Evolutionary conservation across 2,888 invertebrate genomes (phyloP).

Genomic region (Trypoxylon attenuatum): DNA sequence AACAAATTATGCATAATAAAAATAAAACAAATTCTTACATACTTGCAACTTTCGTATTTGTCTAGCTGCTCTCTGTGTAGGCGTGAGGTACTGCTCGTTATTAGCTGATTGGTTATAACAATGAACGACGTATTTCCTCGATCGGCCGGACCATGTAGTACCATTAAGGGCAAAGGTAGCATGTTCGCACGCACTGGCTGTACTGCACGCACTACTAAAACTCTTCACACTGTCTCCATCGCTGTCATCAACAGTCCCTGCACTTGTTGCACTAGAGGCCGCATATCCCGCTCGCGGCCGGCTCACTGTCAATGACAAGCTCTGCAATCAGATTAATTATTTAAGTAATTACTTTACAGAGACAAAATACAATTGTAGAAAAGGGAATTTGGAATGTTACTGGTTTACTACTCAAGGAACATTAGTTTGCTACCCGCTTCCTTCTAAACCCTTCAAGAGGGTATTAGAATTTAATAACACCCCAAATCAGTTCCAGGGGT

Average conservation of each 20-base stretch:
- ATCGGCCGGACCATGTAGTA: conserved; percentile 77
- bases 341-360: neutral
- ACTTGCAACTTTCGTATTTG: conserved; percentile 84
- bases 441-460: neutral
- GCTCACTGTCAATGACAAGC: conserved; percentile 71
- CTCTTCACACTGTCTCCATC: conserved; percentile 87
- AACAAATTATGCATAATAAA: no score
- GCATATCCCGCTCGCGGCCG: conserved; percentile 71
- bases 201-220: conserved; percentile 84
- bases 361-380: neutral
- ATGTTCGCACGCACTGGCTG: conserved; percentile 88
- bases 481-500: no score
- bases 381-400: no score
- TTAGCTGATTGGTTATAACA: conserved; percentile 87
- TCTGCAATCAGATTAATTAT: conserved; percentile 50
- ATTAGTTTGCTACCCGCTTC: neutral
- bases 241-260: conserved; percentile 76
- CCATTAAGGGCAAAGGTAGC: conserved; percentile 85
- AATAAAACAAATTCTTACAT: no score
- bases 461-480: neutral
- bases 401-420: no score
- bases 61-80: conserved; percentile 89
- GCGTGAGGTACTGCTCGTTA: conserved; percentile 90
- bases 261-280: conserved; percentile 65
- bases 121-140: conserved; percentile 86